These are phyloP conservation scores for Haliclystus octoradiatus DNA, from an alignment of 30 jellyfish, hydroid and myxozoan species.

Conservation along the genomic window DNA sequence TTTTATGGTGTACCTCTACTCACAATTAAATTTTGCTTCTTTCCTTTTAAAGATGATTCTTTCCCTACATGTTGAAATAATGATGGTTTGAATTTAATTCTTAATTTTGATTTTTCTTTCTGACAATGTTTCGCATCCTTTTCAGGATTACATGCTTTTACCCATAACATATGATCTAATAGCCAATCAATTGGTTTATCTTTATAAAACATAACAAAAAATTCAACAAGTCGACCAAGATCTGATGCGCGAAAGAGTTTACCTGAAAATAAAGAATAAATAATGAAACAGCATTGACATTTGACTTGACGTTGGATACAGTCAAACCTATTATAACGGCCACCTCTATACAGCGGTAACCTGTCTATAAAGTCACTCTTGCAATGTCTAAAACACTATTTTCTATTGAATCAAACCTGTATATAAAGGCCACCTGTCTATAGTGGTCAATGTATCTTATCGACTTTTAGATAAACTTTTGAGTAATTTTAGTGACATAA, in stretches of 20 bases:
- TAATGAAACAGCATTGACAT: too few species aligned
- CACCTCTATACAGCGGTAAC: background rate
- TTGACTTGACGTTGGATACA: too few species aligned
- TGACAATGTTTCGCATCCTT: constrained; percentile 63
- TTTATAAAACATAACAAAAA: constrained; percentile 64
- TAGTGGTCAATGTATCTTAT: background rate
- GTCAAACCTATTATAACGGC: background rate
- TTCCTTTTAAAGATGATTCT: constrained; percentile 81
- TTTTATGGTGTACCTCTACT: too few species aligned
- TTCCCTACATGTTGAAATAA: constrained; percentile 88
- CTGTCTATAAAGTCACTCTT: background rate
- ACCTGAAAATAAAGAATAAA: constrained; percentile 19
- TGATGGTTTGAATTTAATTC: constrained; percentile 81
- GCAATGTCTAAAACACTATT: background rate
- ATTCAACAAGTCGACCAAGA: constrained; percentile 44
- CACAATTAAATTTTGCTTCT: constrained; percentile 70
- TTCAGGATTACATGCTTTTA: constrained; percentile 89
- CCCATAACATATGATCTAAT: constrained; percentile 80
- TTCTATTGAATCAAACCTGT: background rate
- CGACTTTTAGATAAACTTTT: too few species aligned
- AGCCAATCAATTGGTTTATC: constrained; percentile 96
- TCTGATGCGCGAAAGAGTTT: constrained; percentile 65
- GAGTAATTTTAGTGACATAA: too few species aligned
- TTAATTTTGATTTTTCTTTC: constrained; percentile 42
- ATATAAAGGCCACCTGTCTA: background rate